Evolutionary conservation across 2,888 invertebrate species (phyloP).

Genomic region (Epinotia ramella): DNA sequence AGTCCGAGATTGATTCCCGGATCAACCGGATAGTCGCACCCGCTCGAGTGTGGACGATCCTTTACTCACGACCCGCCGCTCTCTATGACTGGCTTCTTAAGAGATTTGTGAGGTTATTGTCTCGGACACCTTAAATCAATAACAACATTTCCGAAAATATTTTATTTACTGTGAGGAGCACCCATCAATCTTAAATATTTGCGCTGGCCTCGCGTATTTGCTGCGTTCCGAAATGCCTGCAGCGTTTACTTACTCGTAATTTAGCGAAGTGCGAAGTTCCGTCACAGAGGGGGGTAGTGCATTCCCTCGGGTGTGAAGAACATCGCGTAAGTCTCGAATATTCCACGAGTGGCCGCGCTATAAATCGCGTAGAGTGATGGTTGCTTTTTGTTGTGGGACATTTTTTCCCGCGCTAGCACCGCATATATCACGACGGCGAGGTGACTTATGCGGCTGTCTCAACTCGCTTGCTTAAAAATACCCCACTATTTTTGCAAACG

Average conservation of each 20-base stretch:
- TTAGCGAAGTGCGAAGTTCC: slow-evolving; percentile 83
- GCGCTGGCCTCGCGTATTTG: slow-evolving; percentile 24
- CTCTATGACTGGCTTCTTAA: slow-evolving; percentile 68
- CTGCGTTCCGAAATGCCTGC: slow-evolving; percentile 41
- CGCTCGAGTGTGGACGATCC: slow-evolving; percentile 77
- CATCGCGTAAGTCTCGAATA: slow-evolving; percentile 75
- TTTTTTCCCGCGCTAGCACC: slow-evolving; percentile 83
- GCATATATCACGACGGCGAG: slow-evolving; percentile 76
- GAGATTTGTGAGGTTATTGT: slow-evolving; percentile 61
- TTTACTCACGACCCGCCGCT: slow-evolving; percentile 76
- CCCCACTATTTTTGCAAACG: slow-evolving; percentile 57
- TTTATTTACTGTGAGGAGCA: slow-evolving; percentile 12
- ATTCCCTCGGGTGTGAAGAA: slow-evolving; percentile 76
- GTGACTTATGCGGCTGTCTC: slow-evolving; percentile 74
- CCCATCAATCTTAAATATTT: slow-evolving; percentile 41
- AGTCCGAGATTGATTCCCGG: slow-evolving; percentile 83
- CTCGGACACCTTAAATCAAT: slow-evolving; percentile 53
- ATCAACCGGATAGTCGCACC: slow-evolving; percentile 70
- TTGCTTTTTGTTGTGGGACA: slow-evolving; percentile 80
- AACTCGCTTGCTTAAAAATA: slow-evolving; percentile 59
- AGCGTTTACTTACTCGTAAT: slow-evolving; percentile 71
- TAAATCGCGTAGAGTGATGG: slow-evolving; percentile 82
- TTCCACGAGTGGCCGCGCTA: slow-evolving; percentile 76
- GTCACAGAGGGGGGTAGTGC: slow-evolving; percentile 81
- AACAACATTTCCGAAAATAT: slow-evolving; percentile 32